Evolutionary conservation across 2,797 vertebrate genomes (phyloP).

Genomic region (Anomalospiza imberbis): DNA sequence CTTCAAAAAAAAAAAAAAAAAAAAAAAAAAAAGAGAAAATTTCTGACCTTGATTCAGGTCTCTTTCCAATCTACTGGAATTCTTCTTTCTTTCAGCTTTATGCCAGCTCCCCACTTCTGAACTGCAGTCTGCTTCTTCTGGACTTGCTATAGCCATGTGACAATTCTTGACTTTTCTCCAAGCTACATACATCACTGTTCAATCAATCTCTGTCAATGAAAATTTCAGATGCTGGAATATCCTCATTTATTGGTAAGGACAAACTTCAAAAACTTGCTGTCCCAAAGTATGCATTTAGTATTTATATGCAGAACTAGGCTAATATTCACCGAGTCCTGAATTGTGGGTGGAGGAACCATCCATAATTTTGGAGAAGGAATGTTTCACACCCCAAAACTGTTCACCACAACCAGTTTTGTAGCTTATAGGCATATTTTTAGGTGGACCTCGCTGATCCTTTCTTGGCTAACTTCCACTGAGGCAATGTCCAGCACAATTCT

Average conservation of each 20-base stretch:
- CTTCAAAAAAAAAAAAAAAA: too few relatives aligned
- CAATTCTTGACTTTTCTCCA: neutral
- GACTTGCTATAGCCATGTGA: neutral
- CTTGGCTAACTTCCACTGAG: neutral
- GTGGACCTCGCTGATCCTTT: neutral
- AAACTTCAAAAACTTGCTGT: neutral
- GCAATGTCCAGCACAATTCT: neutral
- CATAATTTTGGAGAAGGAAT: neutral
- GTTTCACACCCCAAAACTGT: neutral
- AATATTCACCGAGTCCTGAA: neutral
- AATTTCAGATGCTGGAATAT: neutral
- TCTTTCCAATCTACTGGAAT: neutral
- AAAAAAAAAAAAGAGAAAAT: too few relatives aligned
- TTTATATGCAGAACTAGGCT: neutral
- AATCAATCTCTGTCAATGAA: neutral
- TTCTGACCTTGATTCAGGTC: neutral
- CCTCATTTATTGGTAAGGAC: neutral
- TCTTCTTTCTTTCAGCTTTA: neutral
- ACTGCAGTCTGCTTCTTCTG: neutral
- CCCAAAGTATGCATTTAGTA: neutral
- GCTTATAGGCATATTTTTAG: neutral
- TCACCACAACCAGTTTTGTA: neutral
- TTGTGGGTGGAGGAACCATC: neutral
- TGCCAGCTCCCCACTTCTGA: neutral
- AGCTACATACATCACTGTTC: accelerated